These are phyloP conservation scores for Xerus inauris DNA, from an alignment of 2,113 vertebrate species.

Conservation along the genomic window DNA sequence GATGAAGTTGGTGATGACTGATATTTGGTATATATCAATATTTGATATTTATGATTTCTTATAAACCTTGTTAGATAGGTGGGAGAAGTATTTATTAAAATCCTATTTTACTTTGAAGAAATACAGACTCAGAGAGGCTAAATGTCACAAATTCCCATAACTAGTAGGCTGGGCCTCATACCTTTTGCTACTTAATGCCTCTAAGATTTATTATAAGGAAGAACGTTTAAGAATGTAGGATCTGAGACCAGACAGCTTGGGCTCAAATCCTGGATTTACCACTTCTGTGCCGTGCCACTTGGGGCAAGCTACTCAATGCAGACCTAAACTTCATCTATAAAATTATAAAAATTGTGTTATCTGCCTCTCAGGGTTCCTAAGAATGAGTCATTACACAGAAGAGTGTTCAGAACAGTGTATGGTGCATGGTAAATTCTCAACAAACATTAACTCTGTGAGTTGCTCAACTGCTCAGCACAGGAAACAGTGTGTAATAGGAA, in stretches of 20 bases:
- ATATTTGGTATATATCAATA: neutral
- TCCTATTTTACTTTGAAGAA: neutral
- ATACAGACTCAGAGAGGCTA: neutral
- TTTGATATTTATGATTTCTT: neutral
- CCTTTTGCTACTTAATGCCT: neutral
- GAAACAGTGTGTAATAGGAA: neutral
- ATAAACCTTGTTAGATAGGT: neutral
- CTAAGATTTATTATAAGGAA: neutral
- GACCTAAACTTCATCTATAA: neutral
- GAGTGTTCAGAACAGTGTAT: neutral
- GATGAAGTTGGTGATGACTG: neutral
- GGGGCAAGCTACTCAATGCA: neutral
- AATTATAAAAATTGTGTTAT: neutral
- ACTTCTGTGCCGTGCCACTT: neutral
- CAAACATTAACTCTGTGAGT: too few species aligned
- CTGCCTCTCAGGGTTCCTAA: neutral
- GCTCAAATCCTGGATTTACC: neutral
- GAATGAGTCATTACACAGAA: neutral
- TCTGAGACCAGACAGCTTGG: neutral
- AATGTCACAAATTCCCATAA: neutral
- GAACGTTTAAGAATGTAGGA: neutral
- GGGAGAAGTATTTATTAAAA: neutral
- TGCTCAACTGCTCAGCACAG: neutral
- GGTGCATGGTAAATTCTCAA: neutral
- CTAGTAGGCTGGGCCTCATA: neutral